Conservation (phyloP, 2,888 invertebrate genomes). For the Villa cingulata region DNA sequence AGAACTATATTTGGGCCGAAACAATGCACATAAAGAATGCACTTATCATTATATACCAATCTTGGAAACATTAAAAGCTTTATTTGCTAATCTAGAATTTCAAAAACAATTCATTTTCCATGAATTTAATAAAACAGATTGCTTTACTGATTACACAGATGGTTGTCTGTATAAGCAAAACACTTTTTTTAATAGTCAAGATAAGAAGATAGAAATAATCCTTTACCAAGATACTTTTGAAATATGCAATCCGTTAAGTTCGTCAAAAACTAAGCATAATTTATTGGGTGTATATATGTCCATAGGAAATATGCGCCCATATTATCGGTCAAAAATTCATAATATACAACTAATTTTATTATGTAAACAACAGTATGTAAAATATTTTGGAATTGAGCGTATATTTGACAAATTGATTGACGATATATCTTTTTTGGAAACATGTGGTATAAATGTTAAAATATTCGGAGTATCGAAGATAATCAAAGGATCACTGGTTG, state of each 20-base stretch:
- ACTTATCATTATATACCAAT: slow-evolving; percentile 1
- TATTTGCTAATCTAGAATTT: neutral
- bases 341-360: neutral
- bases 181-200: neutral
- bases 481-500: neutral
- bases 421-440: neutral
- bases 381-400: neutral
- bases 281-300: neutral
- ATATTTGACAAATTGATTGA: neutral
- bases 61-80: neutral
- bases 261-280: neutral
- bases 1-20: no score
- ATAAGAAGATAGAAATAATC: neutral
- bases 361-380: neutral
- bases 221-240: neutral
- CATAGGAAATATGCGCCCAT: neutral
- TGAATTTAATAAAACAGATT: no score
- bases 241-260: slow-evolving; percentile 1
- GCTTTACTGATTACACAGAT: neutral
- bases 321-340: neutral
- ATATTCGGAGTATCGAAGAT: neutral
- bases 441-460: neutral
- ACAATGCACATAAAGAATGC: neutral
- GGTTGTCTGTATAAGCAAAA: neutral
- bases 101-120: neutral